Base-by-base conservation (phyloP, 2,888 invertebrate species). In the Meta bourneti region DNA sequence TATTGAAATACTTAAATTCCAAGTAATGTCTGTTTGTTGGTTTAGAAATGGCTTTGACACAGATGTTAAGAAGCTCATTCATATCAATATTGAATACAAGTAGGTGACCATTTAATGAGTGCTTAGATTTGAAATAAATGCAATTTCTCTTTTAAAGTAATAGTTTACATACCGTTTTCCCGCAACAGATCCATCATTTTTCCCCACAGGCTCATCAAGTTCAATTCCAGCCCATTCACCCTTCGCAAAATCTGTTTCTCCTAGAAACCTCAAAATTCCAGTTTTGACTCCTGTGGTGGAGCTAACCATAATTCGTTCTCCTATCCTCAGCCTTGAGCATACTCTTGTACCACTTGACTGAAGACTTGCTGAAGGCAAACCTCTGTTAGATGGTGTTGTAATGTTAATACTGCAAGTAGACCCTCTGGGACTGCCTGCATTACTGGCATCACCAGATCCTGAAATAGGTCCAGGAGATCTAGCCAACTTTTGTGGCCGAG, bases 161-260 rank as follows among this genome's bases (percentile, higher is more conserved):
- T 13, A 34, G 16, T 49, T 6, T 11, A 34, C 69, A 94, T 95
- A 99, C 98, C 98, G 97, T 95, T 97, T 97, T 87, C 98, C 98
- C 93, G 97, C 97, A 70, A 99, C 98, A 83, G 98, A 97, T 90
- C 99, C 99, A 95, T 99, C 98, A 95, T 99, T 99, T 95, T 99
- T 99, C 86, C 99, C 99, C 92, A 97, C 95, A 0, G 98, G 97
- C 93, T 98, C 98, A 95, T 99, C 98, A 94, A 99, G 96, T 95
- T 99, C 98, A 51, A 99, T 97, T 49, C 99, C 99, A 93, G 98
- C 98, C 99, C 99, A 99, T 94, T 98, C 97, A 69, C 99, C 99
- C 70, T 97, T 95, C 0, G 99, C 98, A 95, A 99, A 99, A 94
- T 98, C 97, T 54, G 99, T 98, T 86, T 96, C 95, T 51, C 99